Percentiles rank a stretch among this genome's conserved stretches.
phyloP scores from a whole-genome alignment of 1,140 invertebrate species.

The Euglossa dilemma region DNA sequence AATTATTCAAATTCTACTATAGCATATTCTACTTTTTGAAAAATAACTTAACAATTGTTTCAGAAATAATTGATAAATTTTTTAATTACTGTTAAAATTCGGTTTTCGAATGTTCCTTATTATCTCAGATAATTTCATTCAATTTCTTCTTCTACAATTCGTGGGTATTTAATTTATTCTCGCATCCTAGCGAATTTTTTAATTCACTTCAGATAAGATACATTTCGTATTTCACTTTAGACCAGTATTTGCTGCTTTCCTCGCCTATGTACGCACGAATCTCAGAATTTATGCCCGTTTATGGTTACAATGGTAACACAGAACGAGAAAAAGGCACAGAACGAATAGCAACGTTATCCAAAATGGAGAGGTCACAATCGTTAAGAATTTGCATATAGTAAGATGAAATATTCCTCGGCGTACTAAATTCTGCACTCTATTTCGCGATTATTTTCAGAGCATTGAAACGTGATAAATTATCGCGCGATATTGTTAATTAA shows the following conservation, averaged over 20 bases:
- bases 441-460: background rate
- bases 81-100: background rate
- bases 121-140: background rate
- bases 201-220: conserved; percentile 30
- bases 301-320: conserved; percentile 51
- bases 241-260: conserved; percentile 36
- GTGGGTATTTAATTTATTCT: conserved; percentile 34
- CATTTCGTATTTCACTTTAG: conserved; percentile 52
- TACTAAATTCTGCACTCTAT: background rate
- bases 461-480: background rate
- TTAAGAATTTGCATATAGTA: conserved; percentile 43
- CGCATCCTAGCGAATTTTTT: conserved; percentile 40
- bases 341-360: conserved; percentile 26
- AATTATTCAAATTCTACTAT: no score
- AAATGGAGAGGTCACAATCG: conserved; percentile 30
- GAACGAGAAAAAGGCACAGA: background rate
- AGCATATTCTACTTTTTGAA: no score
- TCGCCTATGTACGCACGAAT: conserved; percentile 32
- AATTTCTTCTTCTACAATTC: conserved; percentile 1
- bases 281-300: conserved; percentile 57
- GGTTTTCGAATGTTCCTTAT: no score
- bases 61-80: no score
- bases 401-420: background rate
- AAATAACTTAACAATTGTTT: no score
- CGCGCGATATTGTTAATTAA: background rate